Conservation (phyloP, 1,140 invertebrate genomes). For the Drosophila nigrodunni region DNA sequence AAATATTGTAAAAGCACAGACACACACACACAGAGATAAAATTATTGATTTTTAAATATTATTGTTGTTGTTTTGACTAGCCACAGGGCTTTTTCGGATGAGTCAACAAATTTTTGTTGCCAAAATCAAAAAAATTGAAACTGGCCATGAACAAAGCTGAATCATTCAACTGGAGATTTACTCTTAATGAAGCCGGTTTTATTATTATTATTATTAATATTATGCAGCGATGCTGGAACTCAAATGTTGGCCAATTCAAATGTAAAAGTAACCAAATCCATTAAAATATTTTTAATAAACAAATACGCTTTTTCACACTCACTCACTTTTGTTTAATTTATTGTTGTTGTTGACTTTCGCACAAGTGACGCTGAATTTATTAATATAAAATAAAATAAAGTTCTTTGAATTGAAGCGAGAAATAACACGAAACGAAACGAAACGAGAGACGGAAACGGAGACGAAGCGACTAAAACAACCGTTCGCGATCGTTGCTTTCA, state of each 20-base stretch:
- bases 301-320: conserved; percentile 2
- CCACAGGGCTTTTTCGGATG: conserved; percentile 17
- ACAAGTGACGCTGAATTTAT: conserved; percentile 15
- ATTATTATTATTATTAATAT: neutral
- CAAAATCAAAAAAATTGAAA: neutral
- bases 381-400: neutral
- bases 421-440: neutral
- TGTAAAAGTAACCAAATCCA: neutral
- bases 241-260: conserved; percentile 10
- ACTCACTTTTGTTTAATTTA: neutral
- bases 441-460: neutral
- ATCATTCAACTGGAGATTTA: conserved; percentile 19
- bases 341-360: conserved; percentile 2
- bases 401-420: conserved; percentile 19
- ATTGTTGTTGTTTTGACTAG: conserved; percentile 13
- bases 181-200: conserved; percentile 41
- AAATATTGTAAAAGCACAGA: conserved; percentile 19
- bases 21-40: conserved; percentile 3
- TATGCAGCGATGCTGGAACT: conserved; percentile 1
- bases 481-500: conserved; percentile 72
- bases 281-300: neutral
- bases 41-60: conserved; percentile 9
- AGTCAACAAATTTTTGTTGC: conserved; percentile 27
- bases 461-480: conserved; percentile 39
- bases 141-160: conserved; percentile 15